A percentile compares a stretch with the other conserved stretches of the same genome.
These are phyloP conservation scores for Dendrocopos noguchii DNA, from an alignment of 2,113 vertebrate genomes.

Conservation along the genomic window DNA sequence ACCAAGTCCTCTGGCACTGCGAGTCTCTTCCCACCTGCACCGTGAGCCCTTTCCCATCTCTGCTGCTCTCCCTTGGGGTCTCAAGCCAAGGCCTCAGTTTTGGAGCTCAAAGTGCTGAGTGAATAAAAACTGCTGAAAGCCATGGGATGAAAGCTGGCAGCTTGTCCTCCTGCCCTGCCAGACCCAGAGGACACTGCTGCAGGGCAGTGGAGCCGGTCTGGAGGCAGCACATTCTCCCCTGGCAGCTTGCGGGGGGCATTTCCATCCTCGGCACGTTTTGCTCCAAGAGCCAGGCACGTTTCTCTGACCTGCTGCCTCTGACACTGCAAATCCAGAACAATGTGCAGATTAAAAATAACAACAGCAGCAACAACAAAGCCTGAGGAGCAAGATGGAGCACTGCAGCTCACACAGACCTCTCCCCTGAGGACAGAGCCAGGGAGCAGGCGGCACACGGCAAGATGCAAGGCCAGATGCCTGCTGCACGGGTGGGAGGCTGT, in stretches of 20 bases:
- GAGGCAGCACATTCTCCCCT: neutral
- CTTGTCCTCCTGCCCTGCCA: rapidly evolving
- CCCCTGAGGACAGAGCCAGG: rapidly evolving
- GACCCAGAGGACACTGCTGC: neutral
- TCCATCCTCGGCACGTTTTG: neutral
- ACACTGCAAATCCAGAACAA: conserved; percentile 39
- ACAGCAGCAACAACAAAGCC: neutral
- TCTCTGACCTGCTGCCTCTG: conserved; percentile 53
- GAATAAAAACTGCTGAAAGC: neutral
- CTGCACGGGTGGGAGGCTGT: neutral
- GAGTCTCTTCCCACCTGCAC: neutral
- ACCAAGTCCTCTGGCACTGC: neutral
- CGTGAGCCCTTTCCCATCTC: neutral
- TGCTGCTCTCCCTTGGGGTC: no score
- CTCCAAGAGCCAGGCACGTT: neutral
- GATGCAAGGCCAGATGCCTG: rapidly evolving
- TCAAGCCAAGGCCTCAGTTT: neutral
- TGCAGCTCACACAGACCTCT: neutral
- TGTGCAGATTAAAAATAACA: conserved; percentile 38
- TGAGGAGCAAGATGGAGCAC: neutral
- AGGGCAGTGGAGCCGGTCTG: neutral
- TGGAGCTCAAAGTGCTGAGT: neutral
- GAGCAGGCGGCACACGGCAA: neutral
- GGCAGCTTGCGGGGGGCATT: neutral
- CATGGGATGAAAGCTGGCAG: neutral